Conservation (phyloP, 2,113 vertebrate species). For the Amphiprion percula region DNA sequence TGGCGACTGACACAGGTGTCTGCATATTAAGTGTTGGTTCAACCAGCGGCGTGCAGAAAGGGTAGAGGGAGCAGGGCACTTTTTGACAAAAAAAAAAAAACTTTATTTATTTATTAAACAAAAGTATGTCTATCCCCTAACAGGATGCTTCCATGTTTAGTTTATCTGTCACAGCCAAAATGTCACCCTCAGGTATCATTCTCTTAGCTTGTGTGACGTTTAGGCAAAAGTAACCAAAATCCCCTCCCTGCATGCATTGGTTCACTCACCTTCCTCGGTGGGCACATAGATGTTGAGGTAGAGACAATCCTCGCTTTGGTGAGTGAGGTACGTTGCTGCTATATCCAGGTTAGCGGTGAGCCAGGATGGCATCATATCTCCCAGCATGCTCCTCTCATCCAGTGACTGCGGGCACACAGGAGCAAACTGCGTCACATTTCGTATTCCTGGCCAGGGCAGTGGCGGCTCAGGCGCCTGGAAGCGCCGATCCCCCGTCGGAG, state of each 20-base stretch:
- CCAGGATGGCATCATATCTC: slow-evolving; percentile 96
- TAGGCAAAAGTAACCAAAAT: slow-evolving; percentile 13
- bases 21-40: slow-evolving; percentile 70
- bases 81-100: slow-evolving; percentile 9
- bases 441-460: slow-evolving; percentile 91
- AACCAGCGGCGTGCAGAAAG: slow-evolving; percentile 39
- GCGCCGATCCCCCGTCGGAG: slow-evolving; percentile 91
- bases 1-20: slow-evolving; percentile 73
- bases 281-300: slow-evolving; percentile 97
- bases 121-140: slow-evolving; percentile 26
- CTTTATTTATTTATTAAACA: slow-evolving; percentile 39
- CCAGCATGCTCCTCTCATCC: slow-evolving; percentile 92
- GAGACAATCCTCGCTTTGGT: slow-evolving; percentile 96
- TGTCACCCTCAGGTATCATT: background rate
- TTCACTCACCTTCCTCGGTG: slow-evolving; percentile 93
- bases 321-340: slow-evolving; percentile 92
- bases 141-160: slow-evolving; percentile 26
- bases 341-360: slow-evolving; percentile 97
- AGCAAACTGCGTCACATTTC: slow-evolving; percentile 94
- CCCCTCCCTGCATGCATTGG: slow-evolving; percentile 16
- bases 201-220: slow-evolving; percentile 6
- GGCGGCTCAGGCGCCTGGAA: slow-evolving; percentile 95
- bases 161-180: slow-evolving; percentile 41
- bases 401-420: slow-evolving; percentile 94
- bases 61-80: background rate